These are phyloP conservation scores for Garra rufa DNA, from an alignment of 2,113 vertebrate genomes.

Conservation along the genomic window DNA sequence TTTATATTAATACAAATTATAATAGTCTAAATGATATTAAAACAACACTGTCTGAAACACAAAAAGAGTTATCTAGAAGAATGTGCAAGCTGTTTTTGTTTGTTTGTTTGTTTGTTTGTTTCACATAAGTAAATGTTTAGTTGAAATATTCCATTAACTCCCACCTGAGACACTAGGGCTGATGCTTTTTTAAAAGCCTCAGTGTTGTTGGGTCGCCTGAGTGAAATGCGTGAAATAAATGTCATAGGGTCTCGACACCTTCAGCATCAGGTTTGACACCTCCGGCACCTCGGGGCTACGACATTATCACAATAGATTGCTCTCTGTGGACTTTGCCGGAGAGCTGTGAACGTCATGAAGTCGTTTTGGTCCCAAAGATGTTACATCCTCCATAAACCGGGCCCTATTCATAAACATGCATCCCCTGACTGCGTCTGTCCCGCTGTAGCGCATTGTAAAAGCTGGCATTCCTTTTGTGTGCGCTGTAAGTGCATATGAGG, in stretches of 20 bases:
- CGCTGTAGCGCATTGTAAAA: slow-evolving; percentile 51
- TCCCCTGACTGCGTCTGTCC: slow-evolving; percentile 28
- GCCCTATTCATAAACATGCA: slow-evolving; percentile 47
- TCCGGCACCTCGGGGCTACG: slow-evolving; percentile 27
- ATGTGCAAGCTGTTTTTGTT: too few relatives aligned
- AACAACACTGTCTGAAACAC: too few relatives aligned
- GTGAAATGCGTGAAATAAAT: slow-evolving; percentile 25
- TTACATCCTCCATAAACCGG: slow-evolving; percentile 58
- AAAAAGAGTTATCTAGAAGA: too few relatives aligned
- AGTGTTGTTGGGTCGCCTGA: background rate
- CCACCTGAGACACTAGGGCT: background rate
- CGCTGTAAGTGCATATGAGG: slow-evolving; percentile 22
- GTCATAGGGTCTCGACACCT: slow-evolving; percentile 24
- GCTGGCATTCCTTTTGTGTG: slow-evolving; percentile 29
- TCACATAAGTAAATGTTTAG: background rate
- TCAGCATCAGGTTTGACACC: slow-evolving; percentile 46
- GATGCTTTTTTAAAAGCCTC: background rate
- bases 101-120: too few relatives aligned
- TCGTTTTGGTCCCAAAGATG: slow-evolving; percentile 26
- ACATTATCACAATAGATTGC: slow-evolving; percentile 37
- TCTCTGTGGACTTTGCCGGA: slow-evolving; percentile 40
- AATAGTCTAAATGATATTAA: too few relatives aligned
- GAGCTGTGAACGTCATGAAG: slow-evolving; percentile 41
- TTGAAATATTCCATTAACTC: background rate
- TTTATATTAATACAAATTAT: too few relatives aligned